Evolutionary conservation across 2,113 vertebrate species (phyloP).

Genomic region (Paedocypris sp.): DNA sequence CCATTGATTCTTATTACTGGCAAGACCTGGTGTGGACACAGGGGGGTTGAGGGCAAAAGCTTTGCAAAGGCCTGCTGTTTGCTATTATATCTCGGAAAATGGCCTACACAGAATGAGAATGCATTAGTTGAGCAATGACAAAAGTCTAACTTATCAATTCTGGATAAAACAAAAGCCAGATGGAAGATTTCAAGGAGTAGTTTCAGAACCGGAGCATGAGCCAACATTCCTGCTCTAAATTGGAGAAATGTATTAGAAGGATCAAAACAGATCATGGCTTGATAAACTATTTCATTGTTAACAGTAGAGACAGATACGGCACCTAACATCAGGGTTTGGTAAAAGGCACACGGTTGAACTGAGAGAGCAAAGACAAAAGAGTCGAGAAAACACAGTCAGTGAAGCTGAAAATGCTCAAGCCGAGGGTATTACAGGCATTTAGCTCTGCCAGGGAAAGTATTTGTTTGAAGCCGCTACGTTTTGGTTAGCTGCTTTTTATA

Average conservation of each 20-base stretch:
- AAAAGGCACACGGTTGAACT: neutral
- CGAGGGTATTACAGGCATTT: slow-evolving; percentile 36
- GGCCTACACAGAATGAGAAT: slow-evolving; percentile 12
- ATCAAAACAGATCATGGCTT: too few relatives aligned
- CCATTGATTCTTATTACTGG: slow-evolving; percentile 25
- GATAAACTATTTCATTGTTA: too few relatives aligned
- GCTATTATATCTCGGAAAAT: neutral
- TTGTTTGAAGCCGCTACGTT: slow-evolving; percentile 39
- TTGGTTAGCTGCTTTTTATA: slow-evolving; percentile 42
- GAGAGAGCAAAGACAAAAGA: slow-evolving; percentile 2
- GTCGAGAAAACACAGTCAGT: slow-evolving; percentile 26
- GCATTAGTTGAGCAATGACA: slow-evolving; percentile 3
- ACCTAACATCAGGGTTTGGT: neutral
- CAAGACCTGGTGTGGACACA: neutral
- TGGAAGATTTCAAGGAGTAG: neutral
- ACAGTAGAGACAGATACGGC: too few relatives aligned
- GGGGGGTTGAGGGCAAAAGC: neutral
- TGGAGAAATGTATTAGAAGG: neutral
- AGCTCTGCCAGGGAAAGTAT: slow-evolving; percentile 36
- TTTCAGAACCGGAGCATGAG: neutral
- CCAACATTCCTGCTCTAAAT: neutral
- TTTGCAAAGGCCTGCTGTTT: neutral
- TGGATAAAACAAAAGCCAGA: neutral
- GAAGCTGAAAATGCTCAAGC: slow-evolving; percentile 34
- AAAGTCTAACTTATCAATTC: slow-evolving; percentile 19